Conservation (phyloP, 2,888 invertebrate genomes). For the Nomada ruficornis region DNA sequence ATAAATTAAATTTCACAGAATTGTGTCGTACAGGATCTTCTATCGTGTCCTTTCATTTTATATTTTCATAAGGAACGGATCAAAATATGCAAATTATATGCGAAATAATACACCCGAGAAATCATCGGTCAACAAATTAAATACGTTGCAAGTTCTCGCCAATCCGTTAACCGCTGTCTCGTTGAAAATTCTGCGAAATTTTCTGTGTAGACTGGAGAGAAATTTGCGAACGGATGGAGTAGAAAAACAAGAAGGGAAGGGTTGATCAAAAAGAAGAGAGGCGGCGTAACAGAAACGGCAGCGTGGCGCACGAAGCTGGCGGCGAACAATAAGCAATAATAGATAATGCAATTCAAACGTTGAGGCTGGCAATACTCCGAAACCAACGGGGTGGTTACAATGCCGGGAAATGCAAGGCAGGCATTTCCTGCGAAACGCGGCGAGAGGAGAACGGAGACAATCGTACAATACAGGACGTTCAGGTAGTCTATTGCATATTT, state of each 20-base stretch:
- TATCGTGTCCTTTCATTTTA: no score
- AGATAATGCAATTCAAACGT: conserved; percentile 83
- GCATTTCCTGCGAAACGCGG: conserved; percentile 79
- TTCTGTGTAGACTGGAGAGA: background rate
- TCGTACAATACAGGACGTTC: conserved; percentile 76
- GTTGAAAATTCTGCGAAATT: background rate
- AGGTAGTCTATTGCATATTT: conserved; percentile 80
- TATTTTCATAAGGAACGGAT: no score
- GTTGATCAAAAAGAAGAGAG: conserved; percentile 45
- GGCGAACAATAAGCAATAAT: conserved; percentile 83
- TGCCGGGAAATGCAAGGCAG: conserved; percentile 81
- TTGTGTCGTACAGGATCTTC: no score
- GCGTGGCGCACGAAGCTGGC: conserved; percentile 70
- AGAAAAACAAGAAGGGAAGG: conserved; percentile 12
- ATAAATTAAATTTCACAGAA: no score
- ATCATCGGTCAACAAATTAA: no score
- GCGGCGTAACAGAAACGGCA: conserved; percentile 51
- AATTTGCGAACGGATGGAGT: background rate
- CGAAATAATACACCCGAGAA: no score
- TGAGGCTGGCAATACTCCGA: conserved; percentile 80
- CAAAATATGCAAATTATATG: no score
- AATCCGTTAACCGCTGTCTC: background rate
- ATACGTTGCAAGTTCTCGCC: no score
- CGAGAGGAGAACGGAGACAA: conserved; percentile 74
- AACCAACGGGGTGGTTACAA: conserved; percentile 76